Conservation (phyloP, 2,113 vertebrate genomes). For the Zosterops lateralis region DNA sequence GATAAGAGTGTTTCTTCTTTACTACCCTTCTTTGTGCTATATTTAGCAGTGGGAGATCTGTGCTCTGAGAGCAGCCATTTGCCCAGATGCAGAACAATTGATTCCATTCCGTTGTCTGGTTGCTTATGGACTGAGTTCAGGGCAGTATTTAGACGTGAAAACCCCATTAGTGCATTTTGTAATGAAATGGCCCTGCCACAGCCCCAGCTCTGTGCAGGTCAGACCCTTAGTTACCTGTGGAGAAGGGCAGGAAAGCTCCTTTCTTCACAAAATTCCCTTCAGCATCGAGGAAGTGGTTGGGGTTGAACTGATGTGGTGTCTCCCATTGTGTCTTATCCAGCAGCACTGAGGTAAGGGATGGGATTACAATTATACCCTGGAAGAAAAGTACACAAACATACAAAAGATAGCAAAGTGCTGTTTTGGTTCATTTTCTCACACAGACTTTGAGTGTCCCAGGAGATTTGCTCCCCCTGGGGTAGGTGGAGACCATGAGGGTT, state of each 20-base stretch:
- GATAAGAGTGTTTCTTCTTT: background rate
- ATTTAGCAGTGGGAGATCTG: background rate
- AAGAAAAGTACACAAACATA: background rate
- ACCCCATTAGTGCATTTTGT: too few species aligned
- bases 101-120: background rate
- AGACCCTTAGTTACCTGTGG: conserved; percentile 56
- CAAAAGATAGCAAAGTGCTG: background rate
- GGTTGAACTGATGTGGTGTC: conserved; percentile 77
- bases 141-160: background rate
- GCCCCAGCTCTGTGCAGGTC: background rate
- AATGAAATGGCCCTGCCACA: background rate
- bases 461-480: background rate
- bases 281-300: conserved; percentile 74
- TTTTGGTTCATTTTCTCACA: background rate
- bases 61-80: background rate
- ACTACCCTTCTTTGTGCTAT: background rate
- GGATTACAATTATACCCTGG: conserved; percentile 78
- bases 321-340: conserved; percentile 77
- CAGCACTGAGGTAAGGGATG: conserved; percentile 76
- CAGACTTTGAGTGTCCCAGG: background rate
- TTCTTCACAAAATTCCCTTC: conserved; percentile 74
- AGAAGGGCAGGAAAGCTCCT: conserved; percentile 79
- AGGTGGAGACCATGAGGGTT: background rate
- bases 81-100: background rate
- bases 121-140: background rate